phyloP scores from a whole-genome alignment of 2,797 vertebrate genomes.

The Halcyon leucocephala region DNA sequence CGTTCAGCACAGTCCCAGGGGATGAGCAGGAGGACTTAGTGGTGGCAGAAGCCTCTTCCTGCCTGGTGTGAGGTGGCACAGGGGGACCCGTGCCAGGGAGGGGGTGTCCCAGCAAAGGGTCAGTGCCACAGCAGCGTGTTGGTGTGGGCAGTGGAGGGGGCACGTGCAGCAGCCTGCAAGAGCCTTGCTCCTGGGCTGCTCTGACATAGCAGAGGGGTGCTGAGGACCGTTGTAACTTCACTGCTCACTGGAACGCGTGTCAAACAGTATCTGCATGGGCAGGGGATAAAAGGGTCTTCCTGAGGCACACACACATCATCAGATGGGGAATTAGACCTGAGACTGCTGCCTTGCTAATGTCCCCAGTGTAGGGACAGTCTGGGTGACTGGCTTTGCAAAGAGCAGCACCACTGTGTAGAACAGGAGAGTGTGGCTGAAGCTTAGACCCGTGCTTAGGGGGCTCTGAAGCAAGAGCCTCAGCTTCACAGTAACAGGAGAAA shows the following conservation, averaged over 20 bases:
- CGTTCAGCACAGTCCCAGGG: neutral
- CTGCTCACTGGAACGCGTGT: fast-evolving
- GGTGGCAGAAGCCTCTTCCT: neutral
- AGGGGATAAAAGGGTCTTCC: neutral
- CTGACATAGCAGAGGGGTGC: neutral
- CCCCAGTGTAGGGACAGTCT: too few species aligned
- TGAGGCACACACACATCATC: neutral
- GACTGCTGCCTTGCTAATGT: fast-evolving
- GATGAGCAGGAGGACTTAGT: neutral
- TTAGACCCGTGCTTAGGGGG: neutral
- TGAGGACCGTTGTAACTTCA: neutral
- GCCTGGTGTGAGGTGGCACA: neutral
- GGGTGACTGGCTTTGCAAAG: neutral
- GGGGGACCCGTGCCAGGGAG: fast-evolving
- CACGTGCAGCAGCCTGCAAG: neutral
- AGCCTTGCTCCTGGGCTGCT: neutral
- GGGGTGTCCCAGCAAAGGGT: fast-evolving
- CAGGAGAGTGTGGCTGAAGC: fast-evolving
- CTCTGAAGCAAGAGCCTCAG: neutral
- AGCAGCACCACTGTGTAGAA: fast-evolving
- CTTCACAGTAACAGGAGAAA: neutral
- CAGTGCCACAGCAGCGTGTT: neutral
- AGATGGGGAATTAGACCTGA: neutral
- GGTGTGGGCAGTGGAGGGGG: neutral
- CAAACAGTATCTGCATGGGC: neutral